A percentile compares a stretch with the other conserved stretches of the same genome.
Conservation (phyloP, 2,797 vertebrate genomes). For the Micromesistius poutassou region DNA sequence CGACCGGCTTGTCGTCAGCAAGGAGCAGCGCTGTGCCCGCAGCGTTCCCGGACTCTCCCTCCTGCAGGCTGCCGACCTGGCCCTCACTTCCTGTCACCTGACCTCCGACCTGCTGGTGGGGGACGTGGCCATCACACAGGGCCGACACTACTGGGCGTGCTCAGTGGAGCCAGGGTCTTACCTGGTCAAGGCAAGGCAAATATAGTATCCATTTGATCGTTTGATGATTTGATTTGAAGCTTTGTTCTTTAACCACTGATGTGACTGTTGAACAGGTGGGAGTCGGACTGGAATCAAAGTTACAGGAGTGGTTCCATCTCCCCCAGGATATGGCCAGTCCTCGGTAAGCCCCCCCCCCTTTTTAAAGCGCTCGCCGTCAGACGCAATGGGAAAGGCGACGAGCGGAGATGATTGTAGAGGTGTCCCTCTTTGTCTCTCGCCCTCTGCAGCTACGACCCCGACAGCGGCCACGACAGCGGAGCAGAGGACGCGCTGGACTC, state of each 20-base stretch:
- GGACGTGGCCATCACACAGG: slow-evolving; percentile 91
- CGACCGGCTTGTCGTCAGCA: slow-evolving; percentile 90
- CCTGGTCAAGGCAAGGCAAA: slow-evolving; percentile 80
- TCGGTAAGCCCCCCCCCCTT: slow-evolving; percentile 71
- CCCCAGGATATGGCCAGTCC: slow-evolving; percentile 94
- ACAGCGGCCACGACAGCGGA: slow-evolving; percentile 94
- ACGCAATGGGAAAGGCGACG: neutral
- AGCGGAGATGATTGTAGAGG: neutral
- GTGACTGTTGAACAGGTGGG: slow-evolving; percentile 75
- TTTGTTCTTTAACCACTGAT: neutral
- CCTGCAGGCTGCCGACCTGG: slow-evolving; percentile 88
- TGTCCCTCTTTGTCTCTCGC: neutral
- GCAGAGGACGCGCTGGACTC: slow-evolving; percentile 87
- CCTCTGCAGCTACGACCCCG: slow-evolving; percentile 84
- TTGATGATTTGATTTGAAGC: neutral
- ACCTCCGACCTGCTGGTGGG: slow-evolving; percentile 91
- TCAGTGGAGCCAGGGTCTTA: slow-evolving; percentile 94
- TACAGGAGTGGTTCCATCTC: slow-evolving; percentile 95
- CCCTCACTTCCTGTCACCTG: slow-evolving; percentile 94
- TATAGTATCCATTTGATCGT: neutral
- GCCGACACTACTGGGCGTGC: slow-evolving; percentile 96
- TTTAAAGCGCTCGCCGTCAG: neutral
- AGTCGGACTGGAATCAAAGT: slow-evolving; percentile 90
- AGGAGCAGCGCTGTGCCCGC: slow-evolving; percentile 90
- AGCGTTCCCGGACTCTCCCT: slow-evolving; percentile 90